Evolutionary conservation across 1,140 invertebrate species (phyloP), one percentile per base, ranked within the genome.

Genomic region (Lasioglossum albipes): DNA sequence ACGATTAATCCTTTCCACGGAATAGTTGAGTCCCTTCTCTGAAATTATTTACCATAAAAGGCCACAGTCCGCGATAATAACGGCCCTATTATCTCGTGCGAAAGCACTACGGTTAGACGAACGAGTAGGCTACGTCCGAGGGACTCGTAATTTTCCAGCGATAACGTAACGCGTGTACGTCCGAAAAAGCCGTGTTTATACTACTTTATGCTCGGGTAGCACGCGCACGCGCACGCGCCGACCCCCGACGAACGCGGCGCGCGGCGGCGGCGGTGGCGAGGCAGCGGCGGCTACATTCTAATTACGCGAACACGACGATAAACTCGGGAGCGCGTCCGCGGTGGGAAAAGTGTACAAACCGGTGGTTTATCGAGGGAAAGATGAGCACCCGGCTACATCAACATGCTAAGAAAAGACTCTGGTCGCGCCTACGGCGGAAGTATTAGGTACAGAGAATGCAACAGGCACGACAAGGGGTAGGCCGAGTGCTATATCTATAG

Each of bases 401-500:
- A 54, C 52, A 54, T 20, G 52, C 16, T 41, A 62, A 75, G 69
- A 62, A 74, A 86, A 61, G 69, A 13, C 66, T 66, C 49, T 74
- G 74, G 65, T 20, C 70, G 45, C 16, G 49, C 16, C 45, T 61
- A 84, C 41, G 16, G 49, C 57, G 59, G 61, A 79, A 57, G 49
- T 76, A 72, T 84, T 76, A 52, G 9, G 83, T 54, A 66, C 54
- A 70, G 74, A 75, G 54, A 20, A 84, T 75, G 84, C 84, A 85
- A 84, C 84, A 85, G 83, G 83, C 83, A 78, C 65, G 71, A 72
- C 66, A 31, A 75, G 57, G 59, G 67, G 57, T 73, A 62, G 66
- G 22, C 64, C 57, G n/a, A 61, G 31, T 61, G 57, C 61, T 85
- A 81, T 61, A 84, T 65, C 73, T 72, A 64, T 64, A 69, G 70